Conservation (phyloP, 2,797 vertebrate genomes). For the Agapornis canus region DNA sequence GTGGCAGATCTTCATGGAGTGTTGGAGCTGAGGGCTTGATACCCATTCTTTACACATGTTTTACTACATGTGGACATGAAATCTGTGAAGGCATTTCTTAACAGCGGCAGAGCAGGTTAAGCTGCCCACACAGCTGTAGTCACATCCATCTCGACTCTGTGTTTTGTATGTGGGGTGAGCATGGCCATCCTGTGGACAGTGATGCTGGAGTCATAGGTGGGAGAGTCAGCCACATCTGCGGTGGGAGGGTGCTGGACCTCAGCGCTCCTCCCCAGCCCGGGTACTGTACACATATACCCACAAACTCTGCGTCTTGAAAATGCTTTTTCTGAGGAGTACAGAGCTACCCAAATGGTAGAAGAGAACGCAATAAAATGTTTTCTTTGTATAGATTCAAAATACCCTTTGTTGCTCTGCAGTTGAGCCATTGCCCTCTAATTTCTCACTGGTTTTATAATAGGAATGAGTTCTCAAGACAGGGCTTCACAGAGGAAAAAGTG, state of each 20-base stretch:
- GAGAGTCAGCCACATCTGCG: neutral
- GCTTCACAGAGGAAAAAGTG: neutral
- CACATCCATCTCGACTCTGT: neutral
- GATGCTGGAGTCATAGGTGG: neutral
- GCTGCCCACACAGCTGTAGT: fast-evolving
- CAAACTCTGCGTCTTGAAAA: neutral
- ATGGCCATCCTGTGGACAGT: neutral
- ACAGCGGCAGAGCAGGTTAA: neutral
- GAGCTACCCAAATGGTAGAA: neutral
- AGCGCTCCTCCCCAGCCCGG: fast-evolving
- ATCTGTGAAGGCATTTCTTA: neutral
- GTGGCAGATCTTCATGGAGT: neutral
- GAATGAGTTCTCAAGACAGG: neutral
- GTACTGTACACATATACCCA: fast-evolving
- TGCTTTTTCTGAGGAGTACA: neutral
- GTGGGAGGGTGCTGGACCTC: neutral
- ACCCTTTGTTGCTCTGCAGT: neutral
- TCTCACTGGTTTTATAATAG: neutral
- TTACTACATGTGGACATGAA: neutral
- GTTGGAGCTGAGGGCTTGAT: neutral
- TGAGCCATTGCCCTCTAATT: neutral
- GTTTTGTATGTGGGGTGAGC: neutral
- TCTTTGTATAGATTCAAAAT: neutral
- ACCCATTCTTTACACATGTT: fast-evolving
- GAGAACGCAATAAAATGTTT: neutral